phyloP scores from a whole-genome alignment of 2,113 vertebrate species.

The Zapus hudsonius region DNA sequence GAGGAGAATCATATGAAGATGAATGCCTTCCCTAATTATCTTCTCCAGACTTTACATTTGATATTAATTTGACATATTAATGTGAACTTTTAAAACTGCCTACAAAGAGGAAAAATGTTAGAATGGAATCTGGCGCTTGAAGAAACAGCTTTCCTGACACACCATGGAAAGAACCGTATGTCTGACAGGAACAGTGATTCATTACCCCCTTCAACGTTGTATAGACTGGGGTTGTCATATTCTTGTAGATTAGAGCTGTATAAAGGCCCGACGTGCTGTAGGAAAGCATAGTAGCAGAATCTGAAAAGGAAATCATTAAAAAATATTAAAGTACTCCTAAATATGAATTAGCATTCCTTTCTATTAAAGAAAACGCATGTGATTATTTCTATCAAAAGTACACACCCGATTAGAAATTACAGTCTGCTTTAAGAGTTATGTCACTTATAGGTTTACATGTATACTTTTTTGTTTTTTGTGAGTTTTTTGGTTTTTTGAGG shows the following conservation, averaged over 20 bases:
- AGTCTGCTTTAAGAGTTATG: background rate
- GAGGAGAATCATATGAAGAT: slow-evolving; percentile 57
- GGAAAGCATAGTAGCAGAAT: slow-evolving; percentile 86
- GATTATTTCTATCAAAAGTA: background rate
- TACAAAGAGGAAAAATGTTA: slow-evolving; percentile 54
- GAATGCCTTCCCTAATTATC: slow-evolving; percentile 32
- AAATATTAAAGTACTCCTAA: background rate
- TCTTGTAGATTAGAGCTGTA: slow-evolving; percentile 96
- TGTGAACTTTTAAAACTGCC: slow-evolving; percentile 45
- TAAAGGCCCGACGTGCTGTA: slow-evolving; percentile 92
- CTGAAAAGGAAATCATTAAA: slow-evolving; percentile 83
- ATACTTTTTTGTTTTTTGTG: background rate
- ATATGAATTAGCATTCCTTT: slow-evolving; percentile 43
- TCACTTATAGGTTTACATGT: background rate
- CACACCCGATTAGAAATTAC: background rate
- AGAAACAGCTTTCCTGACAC: slow-evolving; percentile 11
- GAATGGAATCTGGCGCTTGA: slow-evolving; percentile 61
- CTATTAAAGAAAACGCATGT: slow-evolving; percentile 42
- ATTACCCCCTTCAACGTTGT: slow-evolving; percentile 96
- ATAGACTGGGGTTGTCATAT: slow-evolving; percentile 94
- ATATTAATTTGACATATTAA: slow-evolving; percentile 50
- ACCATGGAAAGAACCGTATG: slow-evolving; percentile 11
- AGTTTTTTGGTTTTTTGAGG: no score
- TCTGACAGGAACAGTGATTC: slow-evolving; percentile 58
- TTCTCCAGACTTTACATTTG: slow-evolving; percentile 60